These are phyloP conservation scores for Xylota sylvarum DNA, from an alignment of 2,888 invertebrate species.

Conservation along the genomic window DNA sequence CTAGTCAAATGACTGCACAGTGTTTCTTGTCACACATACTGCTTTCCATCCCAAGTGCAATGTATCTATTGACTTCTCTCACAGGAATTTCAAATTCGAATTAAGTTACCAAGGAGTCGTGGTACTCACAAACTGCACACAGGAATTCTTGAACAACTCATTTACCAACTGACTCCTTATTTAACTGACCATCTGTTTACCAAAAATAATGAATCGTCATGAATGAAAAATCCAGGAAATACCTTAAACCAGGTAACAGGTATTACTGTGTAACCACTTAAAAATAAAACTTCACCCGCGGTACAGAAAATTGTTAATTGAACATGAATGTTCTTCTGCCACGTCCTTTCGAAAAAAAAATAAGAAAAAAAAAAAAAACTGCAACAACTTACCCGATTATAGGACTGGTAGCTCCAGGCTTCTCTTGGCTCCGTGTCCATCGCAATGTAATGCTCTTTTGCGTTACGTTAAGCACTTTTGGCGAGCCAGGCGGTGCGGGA, in stretches of 20 bases:
- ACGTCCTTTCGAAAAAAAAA: constrained; percentile 43
- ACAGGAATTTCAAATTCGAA: constrained; percentile 66
- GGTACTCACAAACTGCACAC: constrained; percentile 1
- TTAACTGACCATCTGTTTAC: constrained; percentile 57
- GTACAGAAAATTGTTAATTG: constrained; percentile 68
- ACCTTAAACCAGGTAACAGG: constrained; percentile 25
- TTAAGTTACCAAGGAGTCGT: constrained; percentile 53
- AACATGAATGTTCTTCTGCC: constrained; percentile 58
- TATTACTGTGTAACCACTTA: constrained; percentile 45
- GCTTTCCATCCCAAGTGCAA: constrained; percentile 18
- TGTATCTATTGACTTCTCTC: constrained; percentile 33
- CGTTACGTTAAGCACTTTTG: constrained; percentile 89
- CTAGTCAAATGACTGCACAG: no score
- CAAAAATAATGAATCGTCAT: constrained; percentile 4
- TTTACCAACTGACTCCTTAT: constrained; percentile 63
- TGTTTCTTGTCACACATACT: constrained; percentile 41
- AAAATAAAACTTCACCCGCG: constrained; percentile 42
- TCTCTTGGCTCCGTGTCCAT: constrained; percentile 87
- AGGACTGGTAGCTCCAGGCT: constrained; percentile 84
- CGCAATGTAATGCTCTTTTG: constrained; percentile 87
- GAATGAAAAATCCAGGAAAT: constrained; percentile 27
- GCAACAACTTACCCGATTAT: constrained; percentile 83
- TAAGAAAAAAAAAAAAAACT: constrained; percentile 14
- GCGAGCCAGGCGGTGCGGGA: constrained; percentile 91
- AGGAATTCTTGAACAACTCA: constrained; percentile 69